Evolutionary conservation across 2,797 vertebrate species (phyloP), one percentile per base, ranked within the genome.

Genomic region (Lithobates pipiens): DNA sequence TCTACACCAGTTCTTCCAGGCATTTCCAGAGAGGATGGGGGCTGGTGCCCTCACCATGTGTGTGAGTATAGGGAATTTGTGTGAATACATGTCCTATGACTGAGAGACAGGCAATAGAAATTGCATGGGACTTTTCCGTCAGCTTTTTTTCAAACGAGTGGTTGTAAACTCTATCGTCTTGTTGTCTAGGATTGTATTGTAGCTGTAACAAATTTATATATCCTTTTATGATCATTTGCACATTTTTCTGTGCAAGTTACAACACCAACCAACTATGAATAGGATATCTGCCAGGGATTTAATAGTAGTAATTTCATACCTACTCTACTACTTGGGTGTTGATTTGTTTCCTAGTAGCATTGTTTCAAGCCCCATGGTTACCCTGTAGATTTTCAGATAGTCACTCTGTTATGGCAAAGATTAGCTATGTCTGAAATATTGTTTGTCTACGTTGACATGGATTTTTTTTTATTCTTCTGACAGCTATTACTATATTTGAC

Each of bases 41-140:
- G 97, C 97, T 39, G 97, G 97, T 93, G 97, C 97, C 32, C 92
- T 97, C 87, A 94, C 96, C 93, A 91, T 97, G 92, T 96, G 97
- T 94, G 97, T 98, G 93, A 98, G 97, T 98, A 96, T 82, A 54
- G 50, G 16, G 50, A 82, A 85, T 80, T 84, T 11, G 73, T 13
- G 32, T 61, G 36, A 39, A 18, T 77, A 39, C 50, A 54, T 54
- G 50, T 63, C 27, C 25, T 44, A 42, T 67, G 65, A 10, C 61
- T n/a, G 15, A 7, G 1, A 42, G 34, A 34, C 57, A 25, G 76
- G 34, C 34, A 65, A 6, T 39, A 16, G 5, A 67, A 2, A 67
- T 25, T 27, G 10, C 1, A 2, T 25, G 5, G 65, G 3, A 15
- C 50, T 18, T 54, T 54, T 54, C 15, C 16, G 0, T 54, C 13